These are phyloP conservation scores for Lepidochrysops patricia DNA, from an alignment of 2,888 invertebrate species.

Conservation along the genomic window DNA sequence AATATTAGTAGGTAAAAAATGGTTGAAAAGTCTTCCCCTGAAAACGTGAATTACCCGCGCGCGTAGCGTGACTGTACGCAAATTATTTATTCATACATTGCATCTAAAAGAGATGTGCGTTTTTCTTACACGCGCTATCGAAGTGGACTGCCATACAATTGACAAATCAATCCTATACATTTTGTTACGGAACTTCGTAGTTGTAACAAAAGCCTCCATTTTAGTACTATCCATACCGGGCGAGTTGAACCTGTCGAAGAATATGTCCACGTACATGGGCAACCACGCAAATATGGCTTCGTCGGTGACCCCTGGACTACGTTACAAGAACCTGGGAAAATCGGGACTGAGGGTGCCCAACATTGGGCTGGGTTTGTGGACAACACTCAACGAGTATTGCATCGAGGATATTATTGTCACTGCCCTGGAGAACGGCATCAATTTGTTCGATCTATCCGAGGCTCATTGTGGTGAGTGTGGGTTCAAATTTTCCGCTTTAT, in stretches of 20 bases:
- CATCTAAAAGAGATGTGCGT: too few relatives aligned
- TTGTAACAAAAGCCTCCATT: not conserved
- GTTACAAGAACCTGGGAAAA: conserved; percentile 95
- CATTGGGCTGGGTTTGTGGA: conserved; percentile 95
- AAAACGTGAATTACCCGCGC: too few relatives aligned
- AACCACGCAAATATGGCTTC: conserved; percentile 78
- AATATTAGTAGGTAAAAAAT: too few relatives aligned
- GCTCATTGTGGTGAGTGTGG: conserved; percentile 82
- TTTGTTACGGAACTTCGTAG: not conserved
- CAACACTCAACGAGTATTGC: conserved; percentile 87
- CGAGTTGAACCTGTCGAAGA: conserved; percentile 54
- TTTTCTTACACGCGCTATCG: too few relatives aligned
- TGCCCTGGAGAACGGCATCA: conserved; percentile 96
- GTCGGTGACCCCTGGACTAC: conserved; percentile 85
- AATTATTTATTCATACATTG: too few relatives aligned
- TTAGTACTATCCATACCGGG: conserved; percentile 29
- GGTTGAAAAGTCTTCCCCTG: too few relatives aligned
- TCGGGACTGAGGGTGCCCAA: conserved; percentile 95
- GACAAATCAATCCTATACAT: too few relatives aligned
- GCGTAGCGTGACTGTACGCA: too few relatives aligned
- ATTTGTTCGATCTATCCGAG: conserved; percentile 96
- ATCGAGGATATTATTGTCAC: conserved; percentile 94
- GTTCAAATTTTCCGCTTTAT: not conserved
- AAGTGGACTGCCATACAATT: too few relatives aligned
- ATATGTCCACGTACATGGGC: conserved; percentile 68